Evolutionary conservation across 1,140 invertebrate genomes (phyloP).

Genomic region (Vanessa tameamea): DNA sequence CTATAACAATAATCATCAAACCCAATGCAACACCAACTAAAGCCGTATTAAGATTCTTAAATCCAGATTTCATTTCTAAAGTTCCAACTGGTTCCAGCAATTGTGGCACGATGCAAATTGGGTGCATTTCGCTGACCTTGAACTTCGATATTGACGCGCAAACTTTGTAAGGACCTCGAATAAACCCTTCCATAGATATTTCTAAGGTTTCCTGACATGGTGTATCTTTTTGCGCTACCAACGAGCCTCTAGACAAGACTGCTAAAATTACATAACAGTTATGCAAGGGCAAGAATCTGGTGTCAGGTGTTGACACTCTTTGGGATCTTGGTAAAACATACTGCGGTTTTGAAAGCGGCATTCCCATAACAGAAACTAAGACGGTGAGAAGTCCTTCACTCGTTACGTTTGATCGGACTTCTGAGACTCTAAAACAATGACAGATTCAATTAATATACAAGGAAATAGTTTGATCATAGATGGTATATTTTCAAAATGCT

Average conservation of each 20-base stretch:
- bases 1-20: slow-evolving; percentile 79
- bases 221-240: slow-evolving; percentile 78
- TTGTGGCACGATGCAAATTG: slow-evolving; percentile 81
- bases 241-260: slow-evolving; percentile 68
- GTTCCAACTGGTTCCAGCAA: slow-evolving; percentile 64
- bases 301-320: slow-evolving; percentile 57
- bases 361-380: slow-evolving; percentile 71
- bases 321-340: slow-evolving; percentile 60
- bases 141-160: slow-evolving; percentile 75
- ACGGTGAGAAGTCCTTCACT: slow-evolving; percentile 71
- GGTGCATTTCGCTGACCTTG: slow-evolving; percentile 66
- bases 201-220: slow-evolving; percentile 69
- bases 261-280: slow-evolving; percentile 77
- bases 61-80: slow-evolving; percentile 70
- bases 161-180: slow-evolving; percentile 76
- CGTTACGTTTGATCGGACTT: slow-evolving; percentile 77
- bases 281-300: slow-evolving; percentile 54
- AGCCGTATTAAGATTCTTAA: slow-evolving; percentile 78
- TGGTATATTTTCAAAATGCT: no score
- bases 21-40: slow-evolving; percentile 80
- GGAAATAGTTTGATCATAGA: not conserved
- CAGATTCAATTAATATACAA: not conserved
- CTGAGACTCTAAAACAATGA: slow-evolving; percentile 70
- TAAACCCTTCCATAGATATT: slow-evolving; percentile 77
- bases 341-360: slow-evolving; percentile 56